These are phyloP conservation scores for Gambelia wislizenii DNA, from an alignment of 2,797 vertebrate genomes.

Conservation along the genomic window DNA sequence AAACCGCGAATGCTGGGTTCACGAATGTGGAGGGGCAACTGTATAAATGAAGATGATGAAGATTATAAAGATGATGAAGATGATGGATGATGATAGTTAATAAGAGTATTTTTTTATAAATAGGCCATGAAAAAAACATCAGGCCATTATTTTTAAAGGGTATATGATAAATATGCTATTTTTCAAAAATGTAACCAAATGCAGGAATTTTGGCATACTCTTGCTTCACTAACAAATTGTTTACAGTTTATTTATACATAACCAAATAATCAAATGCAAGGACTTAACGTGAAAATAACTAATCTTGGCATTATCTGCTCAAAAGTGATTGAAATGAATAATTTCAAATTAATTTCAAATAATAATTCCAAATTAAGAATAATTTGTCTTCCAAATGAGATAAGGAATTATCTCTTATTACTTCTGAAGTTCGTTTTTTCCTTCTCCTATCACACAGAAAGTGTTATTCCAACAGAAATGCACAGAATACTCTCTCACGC, in stretches of 20 bases:
- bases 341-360: too few species aligned
- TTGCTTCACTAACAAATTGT: not conserved
- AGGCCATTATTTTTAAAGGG: not conserved
- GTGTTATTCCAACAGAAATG: constrained; percentile 28
- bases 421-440: constrained; percentile 40
- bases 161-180: not conserved
- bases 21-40: too few species aligned
- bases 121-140: too few species aligned
- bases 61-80: too few species aligned
- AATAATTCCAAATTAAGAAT: not conserved
- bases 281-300: constrained; percentile 23
- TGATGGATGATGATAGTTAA: too few species aligned
- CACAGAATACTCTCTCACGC: not conserved
- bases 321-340: constrained; percentile 5
- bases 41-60: too few species aligned
- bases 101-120: too few species aligned
- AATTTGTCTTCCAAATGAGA: constrained; percentile 5
- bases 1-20: too few species aligned
- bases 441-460: constrained; percentile 60
- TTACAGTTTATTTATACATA: not conserved
- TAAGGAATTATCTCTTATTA: constrained; percentile 17
- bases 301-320: constrained; percentile 14
- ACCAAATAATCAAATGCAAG: constrained; percentile 8
- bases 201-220: not conserved
- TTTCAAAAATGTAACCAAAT: not conserved